Percentiles rank a stretch among this genome's conserved stretches.
These are phyloP conservation scores for Hiodon tergisus DNA, from an alignment of 2,113 vertebrate genomes.

Conservation along the genomic window DNA sequence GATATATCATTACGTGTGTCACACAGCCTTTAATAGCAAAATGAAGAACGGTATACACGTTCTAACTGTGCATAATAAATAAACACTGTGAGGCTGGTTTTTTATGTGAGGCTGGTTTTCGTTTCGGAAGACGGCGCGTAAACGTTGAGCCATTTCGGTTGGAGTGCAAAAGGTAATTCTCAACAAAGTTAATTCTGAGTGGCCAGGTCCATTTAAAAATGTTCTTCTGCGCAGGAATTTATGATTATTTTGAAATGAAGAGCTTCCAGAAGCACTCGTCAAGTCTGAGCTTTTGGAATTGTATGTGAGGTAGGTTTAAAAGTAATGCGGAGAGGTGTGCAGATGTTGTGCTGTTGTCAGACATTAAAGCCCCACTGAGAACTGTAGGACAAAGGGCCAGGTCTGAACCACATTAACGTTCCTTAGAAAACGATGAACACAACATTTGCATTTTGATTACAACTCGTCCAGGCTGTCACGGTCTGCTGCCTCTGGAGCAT, in stretches of 20 bases:
- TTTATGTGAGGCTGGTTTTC: neutral
- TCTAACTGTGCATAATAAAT: too few species aligned
- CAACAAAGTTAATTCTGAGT: neutral
- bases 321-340: too few species aligned
- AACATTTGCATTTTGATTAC: slow-evolving; percentile 20
- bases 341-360: too few species aligned
- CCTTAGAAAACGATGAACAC: neutral
- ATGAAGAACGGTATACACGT: too few species aligned
- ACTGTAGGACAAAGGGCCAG: slow-evolving; percentile 1
- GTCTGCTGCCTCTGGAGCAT: neutral
- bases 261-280: slow-evolving; percentile 46
- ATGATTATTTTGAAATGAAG: slow-evolving; percentile 39
- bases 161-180: neutral
- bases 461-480: neutral
- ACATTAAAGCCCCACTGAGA: slow-evolving; percentile 21
- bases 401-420: neutral
- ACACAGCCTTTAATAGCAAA: too few species aligned
- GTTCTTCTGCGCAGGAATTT: slow-evolving; percentile 38
- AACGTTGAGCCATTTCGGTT: neutral
- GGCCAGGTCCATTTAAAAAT: slow-evolving; percentile 37
- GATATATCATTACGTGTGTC: too few species aligned
- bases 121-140: neutral
- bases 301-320: slow-evolving; percentile 44
- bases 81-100: neutral
- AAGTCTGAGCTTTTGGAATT: slow-evolving; percentile 60